Evolutionary conservation across 1,140 invertebrate species (phyloP).

Genomic region (Macrocentrus cingulum): DNA sequence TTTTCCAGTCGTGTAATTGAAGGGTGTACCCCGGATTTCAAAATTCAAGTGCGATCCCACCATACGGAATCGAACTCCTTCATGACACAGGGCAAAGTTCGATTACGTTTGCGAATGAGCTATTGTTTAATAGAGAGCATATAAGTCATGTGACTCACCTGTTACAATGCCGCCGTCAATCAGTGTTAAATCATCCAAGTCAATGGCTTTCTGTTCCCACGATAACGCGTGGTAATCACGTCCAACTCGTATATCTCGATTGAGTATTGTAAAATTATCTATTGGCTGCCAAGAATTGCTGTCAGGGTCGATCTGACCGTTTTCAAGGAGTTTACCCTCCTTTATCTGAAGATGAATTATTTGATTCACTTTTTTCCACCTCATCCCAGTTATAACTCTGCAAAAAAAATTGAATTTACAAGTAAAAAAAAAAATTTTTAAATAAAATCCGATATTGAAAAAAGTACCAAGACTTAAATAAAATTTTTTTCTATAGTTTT

Average conservation of each 20-base stretch:
- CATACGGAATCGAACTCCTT: slow-evolving; percentile 71
- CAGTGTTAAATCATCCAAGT: slow-evolving; percentile 76
- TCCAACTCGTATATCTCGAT: slow-evolving; percentile 59
- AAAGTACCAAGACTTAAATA: too few species aligned
- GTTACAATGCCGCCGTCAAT: slow-evolving; percentile 68
- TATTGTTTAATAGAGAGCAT: slow-evolving; percentile 64
- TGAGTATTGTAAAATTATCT: slow-evolving; percentile 64
- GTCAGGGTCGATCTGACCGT: slow-evolving; percentile 65
- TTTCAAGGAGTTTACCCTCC: slow-evolving; percentile 67
- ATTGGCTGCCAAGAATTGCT: slow-evolving; percentile 69
- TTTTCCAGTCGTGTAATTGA: slow-evolving; percentile 75
- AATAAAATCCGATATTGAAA: neutral
- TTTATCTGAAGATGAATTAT: slow-evolving; percentile 84
- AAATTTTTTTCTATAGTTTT: too few species aligned
- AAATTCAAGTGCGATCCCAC: slow-evolving; percentile 81
- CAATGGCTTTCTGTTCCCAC: slow-evolving; percentile 74
- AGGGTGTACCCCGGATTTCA: slow-evolving; percentile 75
- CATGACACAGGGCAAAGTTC: slow-evolving; percentile 8
- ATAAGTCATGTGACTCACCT: slow-evolving; percentile 69
- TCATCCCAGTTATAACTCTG: slow-evolving; percentile 78
- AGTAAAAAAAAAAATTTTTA: slow-evolving; percentile 1
- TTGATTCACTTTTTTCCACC: slow-evolving; percentile 71
- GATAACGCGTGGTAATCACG: slow-evolving; percentile 74
- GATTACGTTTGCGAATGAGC: slow-evolving; percentile 36
- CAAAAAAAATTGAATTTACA: slow-evolving; percentile 15